Base-by-base conservation (phyloP, 2,113 vertebrate species). In the Brachirus orientalis region DNA sequence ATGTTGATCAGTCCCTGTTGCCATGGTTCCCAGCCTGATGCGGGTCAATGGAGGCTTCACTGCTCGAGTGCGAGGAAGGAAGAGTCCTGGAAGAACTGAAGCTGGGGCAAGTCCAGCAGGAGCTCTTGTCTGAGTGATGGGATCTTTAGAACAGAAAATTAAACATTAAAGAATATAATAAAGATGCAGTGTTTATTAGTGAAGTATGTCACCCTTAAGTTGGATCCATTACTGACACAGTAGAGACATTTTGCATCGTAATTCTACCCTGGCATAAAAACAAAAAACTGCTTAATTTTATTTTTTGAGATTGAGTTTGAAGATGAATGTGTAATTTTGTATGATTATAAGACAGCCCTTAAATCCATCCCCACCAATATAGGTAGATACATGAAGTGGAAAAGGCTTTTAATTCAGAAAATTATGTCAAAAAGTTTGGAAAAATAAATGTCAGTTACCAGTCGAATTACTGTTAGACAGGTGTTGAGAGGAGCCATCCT, bases 1-100 rank as follows among this genome's bases (percentile, higher is more conserved):
- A 14, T 99, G 98, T 6, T 94, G 95, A 1, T 94, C 81, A 54
- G 28, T 58, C 80, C 75, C 85, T 58, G 77, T 75, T 35, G 76
- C 86, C 47, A 79, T 58, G 51, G 92, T 51, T 1, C 91, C 89
- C 41, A 91, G 74, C 64, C 90, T 94, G 37, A 94, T 56, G 41
- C 93, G 95, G 33, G 94, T 86, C 79, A 97, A 86, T 0, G 95
- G 96, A 36, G 94, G 95, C 79, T 90, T 97, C 10, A 85, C 89
- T 75, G 83, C 72, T 67, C 75, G 92, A 81, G 65, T 59, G 76
- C 62, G 68, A 65, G 52, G 44, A 82, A 36, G 44, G 13, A 53
- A 9, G 28, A 48, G 37, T 17, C 11, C 58, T 0, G 48, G 18
- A 8, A 61, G 18, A 28, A 10, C 10, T 0, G 68, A 38, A 0